Base-by-base conservation (phyloP, 2,888 invertebrate genomes). In the Pocota personata region DNA sequence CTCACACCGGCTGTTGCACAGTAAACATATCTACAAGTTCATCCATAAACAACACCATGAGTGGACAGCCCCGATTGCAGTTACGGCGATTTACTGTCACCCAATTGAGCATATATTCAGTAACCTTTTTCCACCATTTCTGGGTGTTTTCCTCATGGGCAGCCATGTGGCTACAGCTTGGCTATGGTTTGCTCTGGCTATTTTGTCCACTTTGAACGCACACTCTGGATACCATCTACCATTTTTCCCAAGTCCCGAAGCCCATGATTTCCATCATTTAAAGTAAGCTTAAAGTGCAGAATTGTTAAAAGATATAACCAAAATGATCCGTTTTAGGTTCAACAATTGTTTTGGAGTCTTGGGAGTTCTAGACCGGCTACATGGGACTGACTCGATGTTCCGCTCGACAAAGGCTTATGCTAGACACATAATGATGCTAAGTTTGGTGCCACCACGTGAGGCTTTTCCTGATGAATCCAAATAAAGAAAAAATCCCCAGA, bases 11-110 rank as follows among this genome's bases (percentile, higher is more conserved):
- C 91, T 97, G 83, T 93, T 97, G 35, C 97, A 97, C 90, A 95
- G 94, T 89, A 95, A 95, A 82, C 93, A 93, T 87, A 92, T 97
- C 67, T 97, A 97, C 93, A 96, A 96, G 90, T 94, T 95, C 90
- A 96, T 97, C 88, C 97, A 97, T 92, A 97, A 97, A 91, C 94
- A 95, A 88, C 97, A 97, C 91, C 97, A 97, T 89, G 97, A 97
- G 91, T 97, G 97, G 97, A 96, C 96, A 1, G 96, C 97, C 0
- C 97, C 97, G 0, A 95, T 97, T 66, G 96, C 97, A n/a, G 95
- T 97, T 3, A 95, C 96, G 0, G 95, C 96, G 12, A 93, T 97
- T 48, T 97, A 97, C 91, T 96, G 96, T 88, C 96, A 97, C 92
- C 97, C 97, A 0, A 91, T 96, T 50, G 95, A 95, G 89, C 96